These are phyloP conservation scores for Rhynchonycteris naso DNA, from an alignment of 2,797 vertebrate species.

Conservation along the genomic window DNA sequence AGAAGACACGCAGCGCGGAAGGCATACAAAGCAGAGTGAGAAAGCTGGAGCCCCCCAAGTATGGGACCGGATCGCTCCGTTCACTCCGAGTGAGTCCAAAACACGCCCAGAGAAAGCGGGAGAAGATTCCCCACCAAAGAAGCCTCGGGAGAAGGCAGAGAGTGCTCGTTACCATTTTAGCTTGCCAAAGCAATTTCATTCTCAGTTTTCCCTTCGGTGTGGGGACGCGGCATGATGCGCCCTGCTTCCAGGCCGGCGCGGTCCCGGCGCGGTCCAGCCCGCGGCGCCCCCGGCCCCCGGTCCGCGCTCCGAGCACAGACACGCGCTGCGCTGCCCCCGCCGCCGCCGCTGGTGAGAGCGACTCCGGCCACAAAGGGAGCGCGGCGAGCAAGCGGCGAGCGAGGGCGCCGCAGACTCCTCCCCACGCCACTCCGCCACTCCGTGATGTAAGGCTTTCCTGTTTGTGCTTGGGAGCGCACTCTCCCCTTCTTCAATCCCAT, in stretches of 20 bases:
- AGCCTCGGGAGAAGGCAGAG: slow-evolving; percentile 7
- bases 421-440: slow-evolving; percentile 66
- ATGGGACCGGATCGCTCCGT: not conserved
- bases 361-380: slow-evolving; percentile 80
- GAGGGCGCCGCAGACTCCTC: slow-evolving; percentile 75
- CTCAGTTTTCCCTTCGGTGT: slow-evolving; percentile 90
- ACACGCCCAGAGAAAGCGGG: slow-evolving; percentile 58
- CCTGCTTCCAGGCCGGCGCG: slow-evolving; percentile 37
- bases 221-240: slow-evolving; percentile 85
- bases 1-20: slow-evolving; percentile 12
- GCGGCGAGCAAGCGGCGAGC: slow-evolving; percentile 32
- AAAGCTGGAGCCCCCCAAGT: not conserved
- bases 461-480: slow-evolving; percentile 73
- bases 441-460: slow-evolving; percentile 82
- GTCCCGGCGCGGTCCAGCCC: not conserved
- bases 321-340: slow-evolving; percentile 56
- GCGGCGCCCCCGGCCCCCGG: not conserved
- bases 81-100: slow-evolving; percentile 17
- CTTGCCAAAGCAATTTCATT: slow-evolving; percentile 97
- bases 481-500: slow-evolving; percentile 64
- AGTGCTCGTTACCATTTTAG: slow-evolving; percentile 93
- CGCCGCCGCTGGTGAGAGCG: slow-evolving; percentile 69
- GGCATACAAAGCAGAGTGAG: slow-evolving; percentile 1
- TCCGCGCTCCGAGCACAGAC: slow-evolving; percentile 36
- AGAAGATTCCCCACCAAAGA: slow-evolving; percentile 41